phyloP scores from a whole-genome alignment of 2,888 invertebrate genomes.

The Netelia fuscicornis region DNA sequence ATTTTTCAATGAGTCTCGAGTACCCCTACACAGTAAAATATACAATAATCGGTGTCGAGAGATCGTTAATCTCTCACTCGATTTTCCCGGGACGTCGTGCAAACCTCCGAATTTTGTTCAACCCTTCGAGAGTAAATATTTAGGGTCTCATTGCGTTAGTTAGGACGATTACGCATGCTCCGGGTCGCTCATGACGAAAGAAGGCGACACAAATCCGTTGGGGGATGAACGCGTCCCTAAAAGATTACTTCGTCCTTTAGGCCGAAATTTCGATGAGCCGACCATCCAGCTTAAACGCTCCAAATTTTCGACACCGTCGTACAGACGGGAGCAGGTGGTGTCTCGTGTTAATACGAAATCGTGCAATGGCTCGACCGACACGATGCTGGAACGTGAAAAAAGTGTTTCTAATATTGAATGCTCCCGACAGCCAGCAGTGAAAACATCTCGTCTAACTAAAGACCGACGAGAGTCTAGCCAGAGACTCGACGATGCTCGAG shows the following conservation, averaged over 20 bases:
- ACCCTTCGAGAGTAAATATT: constrained; percentile 78
- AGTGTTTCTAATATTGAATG: constrained; percentile 36
- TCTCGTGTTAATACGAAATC: constrained; percentile 8
- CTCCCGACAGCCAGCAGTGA: constrained; percentile 28
- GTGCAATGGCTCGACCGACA: constrained; percentile 15
- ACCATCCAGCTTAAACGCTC: constrained; percentile 15
- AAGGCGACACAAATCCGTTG: constrained; percentile 51
- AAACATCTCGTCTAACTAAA: constrained; percentile 46
- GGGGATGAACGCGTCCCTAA: neutral
- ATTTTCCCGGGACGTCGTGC: constrained; percentile 64
- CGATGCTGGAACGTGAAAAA: constrained; percentile 33
- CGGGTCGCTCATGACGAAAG: constrained; percentile 5
- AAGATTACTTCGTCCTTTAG: neutral
- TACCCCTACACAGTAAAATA: constrained; percentile 63
- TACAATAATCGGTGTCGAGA: constrained; percentile 66
- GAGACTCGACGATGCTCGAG: neutral
- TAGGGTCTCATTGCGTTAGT: constrained; percentile 75
- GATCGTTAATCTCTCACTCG: constrained; percentile 74
- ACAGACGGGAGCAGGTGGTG: constrained; percentile 48
- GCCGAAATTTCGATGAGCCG: neutral
- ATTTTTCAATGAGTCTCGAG: constrained; percentile 73
- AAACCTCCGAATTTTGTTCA: constrained; percentile 68
- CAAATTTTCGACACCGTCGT: constrained; percentile 24
- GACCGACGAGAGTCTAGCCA: constrained; percentile 1
- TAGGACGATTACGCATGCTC: constrained; percentile 53